Evolutionary conservation across 2,113 vertebrate genomes (phyloP).

Genomic region (Leptobrachium ailaonicum): DNA sequence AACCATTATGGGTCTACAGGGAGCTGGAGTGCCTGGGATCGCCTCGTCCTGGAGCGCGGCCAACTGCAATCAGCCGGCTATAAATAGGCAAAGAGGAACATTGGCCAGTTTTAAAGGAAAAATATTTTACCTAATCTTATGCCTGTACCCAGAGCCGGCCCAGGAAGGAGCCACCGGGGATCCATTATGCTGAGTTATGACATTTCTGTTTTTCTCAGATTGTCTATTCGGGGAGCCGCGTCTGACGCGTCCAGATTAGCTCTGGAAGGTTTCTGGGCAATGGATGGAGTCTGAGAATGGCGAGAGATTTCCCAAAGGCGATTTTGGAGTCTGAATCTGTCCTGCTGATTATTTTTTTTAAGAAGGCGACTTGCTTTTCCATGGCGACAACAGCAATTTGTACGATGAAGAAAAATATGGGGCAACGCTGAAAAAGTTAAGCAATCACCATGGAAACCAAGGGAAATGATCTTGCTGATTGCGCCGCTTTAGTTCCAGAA

Average conservation of each 20-base stretch:
- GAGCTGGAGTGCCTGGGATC: not conserved
- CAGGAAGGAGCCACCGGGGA: not conserved
- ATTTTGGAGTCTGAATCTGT: too few relatives aligned
- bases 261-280: conserved; percentile 7
- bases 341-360: too few relatives aligned
- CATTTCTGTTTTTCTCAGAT: conserved; percentile 15
- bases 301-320: not conserved
- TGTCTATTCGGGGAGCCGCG: not conserved
- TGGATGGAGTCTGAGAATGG: not conserved
- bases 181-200: not conserved
- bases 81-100: not conserved
- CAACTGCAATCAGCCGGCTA: not conserved
- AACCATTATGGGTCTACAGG: not conserved
- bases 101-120: not conserved
- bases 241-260: not conserved
- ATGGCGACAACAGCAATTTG: too few relatives aligned
- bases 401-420: too few relatives aligned
- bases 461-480: too few relatives aligned
- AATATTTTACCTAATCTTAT: not conserved
- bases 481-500: too few relatives aligned
- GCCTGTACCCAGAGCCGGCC: not conserved
- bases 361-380: too few relatives aligned
- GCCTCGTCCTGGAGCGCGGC: not conserved
- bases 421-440: too few relatives aligned
- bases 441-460: too few relatives aligned